Evolutionary conservation across 2,888 invertebrate genomes (phyloP), one percentile per base, ranked within the genome.

Genomic region (Sacculina carcini): DNA sequence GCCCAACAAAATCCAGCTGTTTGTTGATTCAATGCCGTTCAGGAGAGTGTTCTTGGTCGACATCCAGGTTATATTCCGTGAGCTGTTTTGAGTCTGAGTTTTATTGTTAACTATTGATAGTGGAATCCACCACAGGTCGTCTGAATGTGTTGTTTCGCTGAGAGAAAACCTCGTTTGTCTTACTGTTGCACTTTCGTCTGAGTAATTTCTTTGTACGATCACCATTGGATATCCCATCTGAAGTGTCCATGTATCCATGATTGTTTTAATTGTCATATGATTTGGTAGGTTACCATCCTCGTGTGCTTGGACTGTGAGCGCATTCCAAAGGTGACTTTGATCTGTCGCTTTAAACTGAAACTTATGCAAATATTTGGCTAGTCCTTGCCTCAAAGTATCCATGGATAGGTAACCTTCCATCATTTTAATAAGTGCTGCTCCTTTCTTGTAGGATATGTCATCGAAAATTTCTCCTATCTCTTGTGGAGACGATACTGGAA

Each of bases 381-480:
- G 40, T 2, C 82, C 85, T 44, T 72, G 72, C 61, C 72, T 75
- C 63, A 92, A 85, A 0, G 78, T 75, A 1, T 72, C 70, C 46
- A 79, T 75, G 0, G 89, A 87, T 24, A 92, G 71, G 65, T 84
- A 80, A 62, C 78, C 71, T 58, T 77, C 76, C 79, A 92, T 85
- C 92, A 94, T 94, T 42, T 89, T 72, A 54, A 94, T 74, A 42
- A 94, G 72, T 0, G 77, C 74, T 1, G 84, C 76, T 0, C 86
- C 50, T 39, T 89, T 90, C 48, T 76, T 79, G 62, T 89, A 89
- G 0, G 87, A 86, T 58, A 89, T 89, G 52, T 77, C 73, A 62
- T 85, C 84, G 60, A 85, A 84, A 48, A 84, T 82, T 60, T 87
- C 84, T 53, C 76, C 78, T 31, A 87, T 84, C 66, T 87, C 86